Conservation (phyloP, 2,888 invertebrate genomes). For the Apeira syringaria region DNA sequence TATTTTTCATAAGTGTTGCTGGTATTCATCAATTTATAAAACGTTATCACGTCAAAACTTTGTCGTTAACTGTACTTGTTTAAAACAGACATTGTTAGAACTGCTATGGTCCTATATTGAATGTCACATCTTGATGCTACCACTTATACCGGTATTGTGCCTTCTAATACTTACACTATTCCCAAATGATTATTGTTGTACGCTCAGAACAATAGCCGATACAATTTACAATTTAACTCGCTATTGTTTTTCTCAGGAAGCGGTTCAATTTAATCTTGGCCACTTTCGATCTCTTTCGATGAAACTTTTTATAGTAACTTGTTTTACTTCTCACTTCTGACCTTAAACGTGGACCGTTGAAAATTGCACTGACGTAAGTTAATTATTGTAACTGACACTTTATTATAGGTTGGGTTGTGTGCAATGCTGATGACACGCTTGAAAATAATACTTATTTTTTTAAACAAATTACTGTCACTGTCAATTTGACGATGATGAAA, state of each 20-base stretch:
- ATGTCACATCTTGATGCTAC: conserved; percentile 50
- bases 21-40: too few relatives aligned
- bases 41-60: too few relatives aligned
- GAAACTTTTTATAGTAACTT: conserved; percentile 15
- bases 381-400: conserved; percentile 26
- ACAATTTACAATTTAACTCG: conserved; percentile 18
- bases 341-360: conserved; percentile 28
- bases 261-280: conserved; percentile 14
- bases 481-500: conserved; percentile 1
- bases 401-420: conserved; percentile 20
- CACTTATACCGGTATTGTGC: conserved; percentile 37
- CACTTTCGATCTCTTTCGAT: conserved; percentile 31
- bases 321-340: conserved; percentile 30
- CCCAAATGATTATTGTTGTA: conserved; percentile 9
- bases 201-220: conserved; percentile 18
- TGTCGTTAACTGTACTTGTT: conserved; percentile 38
- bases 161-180: neutral
- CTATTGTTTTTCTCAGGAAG: conserved; percentile 17
- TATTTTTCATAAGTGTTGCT: too few relatives aligned
- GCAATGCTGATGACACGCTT: conserved; percentile 21
- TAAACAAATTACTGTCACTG: conserved; percentile 4
- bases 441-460: conserved; percentile 9
- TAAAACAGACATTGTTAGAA: conserved; percentile 35
- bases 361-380: conserved; percentile 25
- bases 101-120: conserved; percentile 42